Base-by-base conservation (phyloP, 2,797 vertebrate genomes). In the Acipenser oxyrinchus region DNA sequence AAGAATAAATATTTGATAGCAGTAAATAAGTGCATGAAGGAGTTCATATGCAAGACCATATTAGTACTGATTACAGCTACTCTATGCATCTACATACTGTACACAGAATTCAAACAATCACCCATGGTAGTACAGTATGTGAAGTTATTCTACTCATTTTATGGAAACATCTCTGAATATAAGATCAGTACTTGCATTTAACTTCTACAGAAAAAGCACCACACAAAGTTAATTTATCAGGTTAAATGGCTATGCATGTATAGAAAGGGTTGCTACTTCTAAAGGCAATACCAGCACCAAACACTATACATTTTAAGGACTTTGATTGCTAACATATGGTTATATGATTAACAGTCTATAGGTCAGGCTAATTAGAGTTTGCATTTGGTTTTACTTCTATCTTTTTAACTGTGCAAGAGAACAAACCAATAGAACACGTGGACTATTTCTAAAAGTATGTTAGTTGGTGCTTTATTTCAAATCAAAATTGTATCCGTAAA, bases 281-380 rank as follows among this genome's bases (percentile, higher is more conserved):
- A 75, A 66, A 66, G 71, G 64, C 69, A 68, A 67, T 73, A 71
- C 69, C 69, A 68, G 65, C 72, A 71, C 69, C 55, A 74, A 70
- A 74, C 68, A 70, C 69, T 70, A 70, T 64, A 70, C 69, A 74
- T 52, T 70, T 52, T 70, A 70, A 69, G 67, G 58, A 65, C 67
- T 62, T 59, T 51, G 60, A 71, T 52, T 51, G 61, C 66, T 63
- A 51, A 70, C 66, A 68, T 64, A 73, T 64, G 63, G 48, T 71
- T 73, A 63, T 74, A 77, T 71, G 73, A 59, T 71, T 80, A 80
- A 80, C 78, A 80, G 78, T 80, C 73, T 77, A 74, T 76, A 72
- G 71, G 78, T 80, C 78, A 75, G 78, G 78, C 78, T 80, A 77
- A 60, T 69, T 77, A 72, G 75, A 74, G 70, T 74, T 74, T 50